phyloP scores from a whole-genome alignment of 1,140 invertebrate genomes.

The Hydropsyche tenuis region DNA sequence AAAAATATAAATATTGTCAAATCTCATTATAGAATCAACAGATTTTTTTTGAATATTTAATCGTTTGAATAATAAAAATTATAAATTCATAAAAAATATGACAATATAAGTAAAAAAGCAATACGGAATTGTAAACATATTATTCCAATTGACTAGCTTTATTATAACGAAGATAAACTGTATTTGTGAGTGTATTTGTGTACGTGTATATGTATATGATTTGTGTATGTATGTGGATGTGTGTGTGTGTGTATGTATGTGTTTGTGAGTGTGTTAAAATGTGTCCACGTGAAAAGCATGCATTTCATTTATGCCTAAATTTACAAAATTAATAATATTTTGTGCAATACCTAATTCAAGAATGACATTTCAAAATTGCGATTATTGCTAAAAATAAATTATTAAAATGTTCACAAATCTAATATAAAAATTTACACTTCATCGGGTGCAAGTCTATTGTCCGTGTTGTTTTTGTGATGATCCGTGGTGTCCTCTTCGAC shows the following conservation, averaged over 20 bases:
- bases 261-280: background rate
- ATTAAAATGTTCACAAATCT: slow-evolving; percentile 17
- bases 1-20: no score
- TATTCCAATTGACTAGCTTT: slow-evolving; percentile 17
- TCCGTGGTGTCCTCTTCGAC: slow-evolving; percentile 53
- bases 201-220: background rate
- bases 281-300: background rate
- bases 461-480: slow-evolving; percentile 55
- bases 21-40: no score
- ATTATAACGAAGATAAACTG: background rate
- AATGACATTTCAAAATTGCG: background rate
- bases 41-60: no score
- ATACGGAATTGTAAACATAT: slow-evolving; percentile 3
- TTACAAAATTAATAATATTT: slow-evolving; percentile 22
- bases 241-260: no score
- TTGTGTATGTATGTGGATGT: no score
- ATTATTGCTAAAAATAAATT: slow-evolving; percentile 17
- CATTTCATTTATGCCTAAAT: background rate
- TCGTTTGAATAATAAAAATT: slow-evolving; percentile 1
- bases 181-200: background rate
- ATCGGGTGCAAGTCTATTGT: slow-evolving; percentile 57
- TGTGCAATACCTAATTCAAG: slow-evolving; percentile 23
- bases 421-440: slow-evolving; percentile 56
- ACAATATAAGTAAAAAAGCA: slow-evolving; percentile 1
- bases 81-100: background rate